phyloP scores from a whole-genome alignment of 2,888 invertebrate species.

The Aspidapion aeneum region DNA sequence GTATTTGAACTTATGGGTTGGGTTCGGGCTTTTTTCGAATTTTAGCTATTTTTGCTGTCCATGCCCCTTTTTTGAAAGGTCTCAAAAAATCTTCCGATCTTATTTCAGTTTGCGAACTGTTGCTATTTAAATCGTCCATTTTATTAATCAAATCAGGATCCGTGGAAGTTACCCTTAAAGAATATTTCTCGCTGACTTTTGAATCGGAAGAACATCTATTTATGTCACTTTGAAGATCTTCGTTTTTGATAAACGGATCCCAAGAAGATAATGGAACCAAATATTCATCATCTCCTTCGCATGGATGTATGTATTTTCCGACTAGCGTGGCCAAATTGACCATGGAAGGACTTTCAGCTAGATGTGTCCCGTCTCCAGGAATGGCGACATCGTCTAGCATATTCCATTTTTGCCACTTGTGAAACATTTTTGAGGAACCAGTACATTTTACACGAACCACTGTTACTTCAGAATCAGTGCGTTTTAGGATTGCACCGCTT shows the following conservation, averaged over 20 bases:
- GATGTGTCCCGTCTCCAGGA: conserved; percentile 56
- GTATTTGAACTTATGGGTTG: too few species aligned
- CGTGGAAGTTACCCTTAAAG: conserved; percentile 8
- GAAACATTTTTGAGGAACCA: conserved; percentile 34
- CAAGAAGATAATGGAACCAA: conserved; percentile 57
- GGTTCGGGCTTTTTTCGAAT: conserved; percentile 34
- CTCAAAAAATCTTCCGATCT: conserved; percentile 14
- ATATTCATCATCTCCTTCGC: conserved; percentile 48
- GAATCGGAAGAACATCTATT: conserved; percentile 23
- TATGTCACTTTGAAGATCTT: conserved; percentile 31
- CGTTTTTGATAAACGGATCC: conserved; percentile 46
- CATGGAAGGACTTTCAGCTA: conserved; percentile 56
- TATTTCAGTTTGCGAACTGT: conserved; percentile 7
- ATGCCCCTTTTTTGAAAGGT: conserved; percentile 8
- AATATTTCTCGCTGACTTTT: conserved; percentile 22
- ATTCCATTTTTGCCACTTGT: conserved; percentile 47
- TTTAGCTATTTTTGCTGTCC: conserved; percentile 39
- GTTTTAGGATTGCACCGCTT: conserved; percentile 44
- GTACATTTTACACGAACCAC: conserved; percentile 53
- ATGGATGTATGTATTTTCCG: conserved; percentile 35
- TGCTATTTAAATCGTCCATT: conserved; percentile 7
- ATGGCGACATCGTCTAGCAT: conserved; percentile 47
- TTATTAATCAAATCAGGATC: conserved; percentile 11
- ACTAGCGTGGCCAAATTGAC: conserved; percentile 57
- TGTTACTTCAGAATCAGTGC: conserved; percentile 59